phyloP scores from a whole-genome alignment of 2,113 vertebrate genomes.

The Pangasianodon gigas region DNA sequence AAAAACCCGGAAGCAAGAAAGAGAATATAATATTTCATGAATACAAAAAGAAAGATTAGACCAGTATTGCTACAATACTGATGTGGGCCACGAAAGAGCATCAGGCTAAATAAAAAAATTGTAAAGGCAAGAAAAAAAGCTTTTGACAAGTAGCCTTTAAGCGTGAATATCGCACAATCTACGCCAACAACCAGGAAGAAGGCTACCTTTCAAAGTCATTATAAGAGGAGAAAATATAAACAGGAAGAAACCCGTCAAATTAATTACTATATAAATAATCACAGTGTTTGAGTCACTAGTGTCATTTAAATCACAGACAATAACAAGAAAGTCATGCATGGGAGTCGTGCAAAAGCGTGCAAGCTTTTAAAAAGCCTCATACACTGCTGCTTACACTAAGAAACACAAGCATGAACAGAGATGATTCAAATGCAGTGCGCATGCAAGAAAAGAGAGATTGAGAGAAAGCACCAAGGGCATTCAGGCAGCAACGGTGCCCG shows the following conservation, averaged over 20 bases:
- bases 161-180: background rate
- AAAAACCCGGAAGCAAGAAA: constrained; percentile 37
- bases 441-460: constrained; percentile 65
- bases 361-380: constrained; percentile 12
- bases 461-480: constrained; percentile 55
- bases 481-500: constrained; percentile 36
- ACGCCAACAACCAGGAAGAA: background rate
- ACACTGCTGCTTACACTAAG: constrained; percentile 18
- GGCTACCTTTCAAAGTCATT: constrained; percentile 52
- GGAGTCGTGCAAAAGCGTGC: constrained; percentile 35
- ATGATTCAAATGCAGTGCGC: constrained; percentile 61
- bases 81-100: background rate
- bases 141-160: constrained; percentile 51
- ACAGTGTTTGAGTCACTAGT: background rate
- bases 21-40: constrained; percentile 12
- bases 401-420: background rate
- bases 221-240: background rate
- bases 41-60: background rate
- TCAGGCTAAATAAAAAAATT: background rate
- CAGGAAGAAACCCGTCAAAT: background rate
- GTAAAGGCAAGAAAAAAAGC: background rate
- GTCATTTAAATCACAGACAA: constrained; percentile 12
- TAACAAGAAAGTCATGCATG: background rate
- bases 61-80: constrained; percentile 10
- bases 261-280: background rate